A percentile compares a stretch with the other conserved stretches of the same genome.
These are phyloP conservation scores for Scaptomyza polygonia DNA, from an alignment of 2,888 invertebrate genomes.

Conservation along the genomic window DNA sequence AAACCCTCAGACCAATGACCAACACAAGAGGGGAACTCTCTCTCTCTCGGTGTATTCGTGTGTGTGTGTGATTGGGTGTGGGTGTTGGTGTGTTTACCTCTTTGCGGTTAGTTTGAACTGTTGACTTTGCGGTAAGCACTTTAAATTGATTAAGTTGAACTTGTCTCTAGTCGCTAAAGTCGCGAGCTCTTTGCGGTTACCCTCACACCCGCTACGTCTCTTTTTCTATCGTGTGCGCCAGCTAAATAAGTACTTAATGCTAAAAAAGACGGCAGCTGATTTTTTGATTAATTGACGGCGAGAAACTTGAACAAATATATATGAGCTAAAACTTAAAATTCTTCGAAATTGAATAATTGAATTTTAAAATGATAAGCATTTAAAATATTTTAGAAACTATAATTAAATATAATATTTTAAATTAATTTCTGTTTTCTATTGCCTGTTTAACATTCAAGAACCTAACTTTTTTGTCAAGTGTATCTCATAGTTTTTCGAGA, in stretches of 20 bases:
- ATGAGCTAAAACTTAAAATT: not conserved
- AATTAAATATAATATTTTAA: too few relatives aligned
- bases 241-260: conserved; percentile 58
- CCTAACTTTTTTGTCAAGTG: not conserved
- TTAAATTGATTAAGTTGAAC: conserved; percentile 80
- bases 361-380: too few relatives aligned
- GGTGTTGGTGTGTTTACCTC: conserved; percentile 40
- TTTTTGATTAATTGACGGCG: conserved; percentile 70
- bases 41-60: not conserved
- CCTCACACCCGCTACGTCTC: not conserved
- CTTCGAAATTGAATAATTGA: too few relatives aligned
- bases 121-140: conserved; percentile 76
- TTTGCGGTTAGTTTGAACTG: conserved; percentile 77
- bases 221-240: not conserved
- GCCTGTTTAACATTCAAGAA: too few relatives aligned
- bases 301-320: not conserved
- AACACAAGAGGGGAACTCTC: not conserved
- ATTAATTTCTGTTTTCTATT: too few relatives aligned
- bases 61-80: conserved; percentile 3
- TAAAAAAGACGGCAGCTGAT: conserved; percentile 51
- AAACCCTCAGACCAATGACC: conserved; percentile 40
- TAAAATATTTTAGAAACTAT: too few relatives aligned
- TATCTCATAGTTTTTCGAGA: conserved; percentile 33
- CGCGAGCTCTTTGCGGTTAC: conserved; percentile 20
- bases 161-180: conserved; percentile 63